Conservation (phyloP, 1,140 invertebrate species). For the Trichoplusia ni region DNA sequence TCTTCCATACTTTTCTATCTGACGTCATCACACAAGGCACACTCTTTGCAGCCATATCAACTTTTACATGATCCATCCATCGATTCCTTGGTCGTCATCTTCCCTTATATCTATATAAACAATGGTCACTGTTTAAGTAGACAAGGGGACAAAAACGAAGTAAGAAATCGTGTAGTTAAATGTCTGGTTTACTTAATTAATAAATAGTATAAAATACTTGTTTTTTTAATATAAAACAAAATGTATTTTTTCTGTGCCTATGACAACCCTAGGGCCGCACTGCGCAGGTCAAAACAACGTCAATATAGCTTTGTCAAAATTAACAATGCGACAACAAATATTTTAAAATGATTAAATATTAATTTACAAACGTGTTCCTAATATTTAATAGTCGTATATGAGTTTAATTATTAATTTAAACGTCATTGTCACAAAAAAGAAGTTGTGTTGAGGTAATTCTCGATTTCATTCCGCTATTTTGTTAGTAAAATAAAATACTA, state of each 20-base stretch:
- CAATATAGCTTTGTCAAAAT: constrained; percentile 26
- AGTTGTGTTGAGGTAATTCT: constrained; percentile 3
- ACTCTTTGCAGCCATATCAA: too few relatives aligned
- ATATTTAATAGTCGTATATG: not conserved
- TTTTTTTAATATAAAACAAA: not conserved
- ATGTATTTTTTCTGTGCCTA: not conserved
- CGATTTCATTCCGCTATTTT: not conserved
- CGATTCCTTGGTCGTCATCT: too few relatives aligned
- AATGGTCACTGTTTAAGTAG: too few relatives aligned
- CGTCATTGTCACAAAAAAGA: not conserved
- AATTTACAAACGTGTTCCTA: not conserved
- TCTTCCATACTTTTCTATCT: too few relatives aligned
- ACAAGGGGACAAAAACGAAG: too few relatives aligned
- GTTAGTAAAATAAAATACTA: not conserved
- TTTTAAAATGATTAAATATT: constrained; percentile 18
- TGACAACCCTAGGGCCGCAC: constrained; percentile 23
- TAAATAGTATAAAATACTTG: too few relatives aligned
- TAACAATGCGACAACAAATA: constrained; percentile 19
- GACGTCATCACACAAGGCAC: too few relatives aligned
- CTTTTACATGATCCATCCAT: too few relatives aligned
- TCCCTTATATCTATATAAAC: too few relatives aligned
- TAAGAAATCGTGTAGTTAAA: too few relatives aligned
- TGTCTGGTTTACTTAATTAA: too few relatives aligned
- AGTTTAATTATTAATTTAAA: not conserved
- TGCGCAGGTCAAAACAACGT: constrained; percentile 45